Base-by-base conservation (phyloP, 1,140 invertebrate genomes). In the Pteromalus puparum region DNA sequence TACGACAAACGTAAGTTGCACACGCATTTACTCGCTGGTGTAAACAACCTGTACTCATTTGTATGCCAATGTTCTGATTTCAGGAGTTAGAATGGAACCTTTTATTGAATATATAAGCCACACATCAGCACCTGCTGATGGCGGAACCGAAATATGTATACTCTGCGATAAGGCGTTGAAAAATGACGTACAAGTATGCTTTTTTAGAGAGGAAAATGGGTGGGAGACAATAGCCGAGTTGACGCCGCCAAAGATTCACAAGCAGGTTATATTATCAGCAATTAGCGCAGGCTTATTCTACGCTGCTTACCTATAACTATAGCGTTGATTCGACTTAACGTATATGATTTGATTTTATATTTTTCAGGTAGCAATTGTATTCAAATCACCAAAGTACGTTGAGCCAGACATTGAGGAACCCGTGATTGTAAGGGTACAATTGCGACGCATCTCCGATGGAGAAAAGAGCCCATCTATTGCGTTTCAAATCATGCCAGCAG, bases 151-250 rank as follows among this genome's bases (percentile, higher is more conserved):
- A 88, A 96, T 99, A 81, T 98, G 99, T 85, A 93, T 99, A 67
- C 94, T 99, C 0, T 99, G 98, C 93, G 98, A 99, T 92, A 98
- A 98, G 95, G 95, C 97, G 73, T 94, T 95, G 34, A 96, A 96
- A 91, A 98, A 99, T 93, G 98, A 99, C 91, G 98, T 99, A 86
- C 95, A 97, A 89, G 95, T 99, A 75, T 93, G 97, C 75, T 98
- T 99, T 93, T 99, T 94, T 91, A 96, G 98, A 93, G 96, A 97
- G 92, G 94, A 95, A 85, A 94, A 96, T 88, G 96, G 96, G 26
- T 99, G 98, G 98, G 97, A 99, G 94, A 96, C 94, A 53, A 95
- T 94, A 82, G 98, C 96, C 3, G 97, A 98, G 86, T 97, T 98
- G 90, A 96, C 97, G 87, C 95, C 97, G 26, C 95, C 96, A 70